Conservation (phyloP, 2,797 vertebrate species). For the Lagodon rhomboides region DNA sequence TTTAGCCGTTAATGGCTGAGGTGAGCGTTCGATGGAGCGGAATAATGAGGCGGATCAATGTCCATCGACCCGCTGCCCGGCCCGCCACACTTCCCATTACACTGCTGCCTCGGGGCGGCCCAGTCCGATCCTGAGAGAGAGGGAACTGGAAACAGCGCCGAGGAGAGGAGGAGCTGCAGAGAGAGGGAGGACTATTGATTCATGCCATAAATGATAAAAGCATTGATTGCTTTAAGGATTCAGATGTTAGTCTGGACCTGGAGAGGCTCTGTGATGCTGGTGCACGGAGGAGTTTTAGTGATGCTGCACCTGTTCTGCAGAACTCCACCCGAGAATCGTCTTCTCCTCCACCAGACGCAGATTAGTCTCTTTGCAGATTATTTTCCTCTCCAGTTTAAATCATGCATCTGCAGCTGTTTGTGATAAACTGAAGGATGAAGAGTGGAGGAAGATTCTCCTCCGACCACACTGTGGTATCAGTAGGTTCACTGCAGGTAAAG, state of each 20-base stretch:
- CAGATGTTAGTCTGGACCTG: conserved; percentile 1
- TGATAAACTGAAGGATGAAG: too few species aligned
- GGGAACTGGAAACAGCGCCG: conserved; percentile 55
- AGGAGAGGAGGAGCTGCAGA: conserved; percentile 14
- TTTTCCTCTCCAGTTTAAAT: too few species aligned
- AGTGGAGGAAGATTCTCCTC: too few species aligned
- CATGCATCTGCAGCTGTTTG: too few species aligned
- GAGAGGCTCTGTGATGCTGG: background rate
- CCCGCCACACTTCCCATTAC: conserved; percentile 53
- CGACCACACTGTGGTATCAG: too few species aligned
- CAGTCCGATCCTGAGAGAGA: conserved; percentile 47
- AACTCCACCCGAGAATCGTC: background rate
- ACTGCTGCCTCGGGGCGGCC: conserved; percentile 37
- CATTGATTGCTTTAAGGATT: conserved; percentile 55
- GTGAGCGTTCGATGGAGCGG: conserved; percentile 57
- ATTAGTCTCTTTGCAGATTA: too few species aligned
- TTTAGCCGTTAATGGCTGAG: conserved; percentile 70
- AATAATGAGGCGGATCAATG: conserved; percentile 74
- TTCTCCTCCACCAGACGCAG: too few species aligned
- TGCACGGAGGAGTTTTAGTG: background rate
- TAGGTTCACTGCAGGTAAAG: too few species aligned
- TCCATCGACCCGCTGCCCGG: conserved; percentile 56
- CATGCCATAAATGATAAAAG: conserved; percentile 49
- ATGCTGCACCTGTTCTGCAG: background rate
- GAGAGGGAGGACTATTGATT: conserved; percentile 49